Conservation (phyloP, 2,797 vertebrate species). For the Cephalopachus bancanus region DNA sequence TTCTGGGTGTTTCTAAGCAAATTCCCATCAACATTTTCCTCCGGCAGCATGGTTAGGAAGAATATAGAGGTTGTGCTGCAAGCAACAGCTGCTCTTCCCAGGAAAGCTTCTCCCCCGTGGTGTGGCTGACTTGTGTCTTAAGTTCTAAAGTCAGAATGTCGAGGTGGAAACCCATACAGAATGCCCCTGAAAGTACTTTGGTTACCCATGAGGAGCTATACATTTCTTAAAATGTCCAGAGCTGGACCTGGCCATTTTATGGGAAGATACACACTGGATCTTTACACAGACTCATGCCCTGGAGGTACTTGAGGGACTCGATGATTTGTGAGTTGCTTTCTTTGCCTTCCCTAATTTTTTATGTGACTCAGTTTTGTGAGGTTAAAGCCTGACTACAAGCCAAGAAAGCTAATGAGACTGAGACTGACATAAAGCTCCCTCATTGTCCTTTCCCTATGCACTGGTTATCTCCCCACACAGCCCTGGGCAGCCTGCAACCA, state of each 20-base stretch:
- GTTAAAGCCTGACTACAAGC: background rate
- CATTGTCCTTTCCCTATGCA: fast-evolving
- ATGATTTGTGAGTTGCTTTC: background rate
- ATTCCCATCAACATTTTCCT: background rate
- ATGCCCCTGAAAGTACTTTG: background rate
- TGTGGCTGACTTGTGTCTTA: background rate
- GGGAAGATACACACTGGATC: background rate
- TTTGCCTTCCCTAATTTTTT: background rate
- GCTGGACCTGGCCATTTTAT: background rate
- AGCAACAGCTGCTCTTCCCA: background rate
- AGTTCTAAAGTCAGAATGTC: background rate
- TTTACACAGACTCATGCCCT: background rate
- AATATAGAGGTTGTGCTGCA: background rate
- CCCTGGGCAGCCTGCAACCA: background rate
- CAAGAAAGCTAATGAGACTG: background rate
- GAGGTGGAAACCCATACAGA: background rate
- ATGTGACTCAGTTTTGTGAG: background rate
- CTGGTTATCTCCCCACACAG: background rate
- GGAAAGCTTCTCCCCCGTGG: background rate
- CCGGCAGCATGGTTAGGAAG: background rate
- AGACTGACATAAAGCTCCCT: background rate
- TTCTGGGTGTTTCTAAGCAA: background rate
- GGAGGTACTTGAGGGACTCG: background rate
- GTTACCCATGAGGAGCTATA: background rate
- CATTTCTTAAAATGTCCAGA: background rate